Evolutionary conservation across 2,113 vertebrate species (phyloP).

Genomic region (Xiphias gladius): DNA sequence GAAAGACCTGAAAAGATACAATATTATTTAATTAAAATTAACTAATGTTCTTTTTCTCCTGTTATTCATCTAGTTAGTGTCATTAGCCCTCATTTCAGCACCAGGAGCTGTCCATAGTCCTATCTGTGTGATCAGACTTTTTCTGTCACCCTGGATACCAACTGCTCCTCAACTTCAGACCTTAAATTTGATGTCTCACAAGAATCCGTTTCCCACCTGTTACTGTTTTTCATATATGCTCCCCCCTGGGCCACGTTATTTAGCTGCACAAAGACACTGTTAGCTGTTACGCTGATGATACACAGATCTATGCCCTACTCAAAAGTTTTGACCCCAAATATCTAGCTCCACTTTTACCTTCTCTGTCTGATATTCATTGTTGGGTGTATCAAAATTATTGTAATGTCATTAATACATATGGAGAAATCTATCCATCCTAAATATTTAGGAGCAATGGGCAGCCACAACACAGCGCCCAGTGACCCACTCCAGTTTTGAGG

Average conservation of each 20-base stretch:
- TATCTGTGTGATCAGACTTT: not conserved
- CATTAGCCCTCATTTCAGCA: constrained; percentile 39
- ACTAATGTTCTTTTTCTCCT: not conserved
- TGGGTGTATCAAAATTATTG: not conserved
- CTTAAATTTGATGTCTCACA: not conserved
- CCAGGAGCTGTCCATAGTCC: constrained; percentile 23
- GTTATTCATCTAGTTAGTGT: not conserved
- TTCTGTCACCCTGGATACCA: not conserved
- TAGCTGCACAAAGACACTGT: not conserved
- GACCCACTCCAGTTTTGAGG: not conserved
- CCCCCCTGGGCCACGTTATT: not conserved
- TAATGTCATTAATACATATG: not conserved
- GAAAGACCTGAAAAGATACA: not conserved
- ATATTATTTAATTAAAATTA: not conserved
- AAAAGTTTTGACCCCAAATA: not conserved
- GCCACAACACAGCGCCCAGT: not conserved
- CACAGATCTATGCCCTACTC: not conserved
- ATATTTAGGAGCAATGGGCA: not conserved
- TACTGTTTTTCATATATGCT: not conserved
- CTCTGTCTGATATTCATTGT: not conserved
- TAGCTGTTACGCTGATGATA: not conserved
- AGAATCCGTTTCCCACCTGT: not conserved
- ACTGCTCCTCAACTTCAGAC: not conserved
- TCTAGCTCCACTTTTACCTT: not conserved
- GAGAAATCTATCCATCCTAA: not conserved